A percentile compares a stretch with the other conserved stretches of the same genome.
Conservation (phyloP, 1,140 invertebrate species). For the Panonychus citri region DNA sequence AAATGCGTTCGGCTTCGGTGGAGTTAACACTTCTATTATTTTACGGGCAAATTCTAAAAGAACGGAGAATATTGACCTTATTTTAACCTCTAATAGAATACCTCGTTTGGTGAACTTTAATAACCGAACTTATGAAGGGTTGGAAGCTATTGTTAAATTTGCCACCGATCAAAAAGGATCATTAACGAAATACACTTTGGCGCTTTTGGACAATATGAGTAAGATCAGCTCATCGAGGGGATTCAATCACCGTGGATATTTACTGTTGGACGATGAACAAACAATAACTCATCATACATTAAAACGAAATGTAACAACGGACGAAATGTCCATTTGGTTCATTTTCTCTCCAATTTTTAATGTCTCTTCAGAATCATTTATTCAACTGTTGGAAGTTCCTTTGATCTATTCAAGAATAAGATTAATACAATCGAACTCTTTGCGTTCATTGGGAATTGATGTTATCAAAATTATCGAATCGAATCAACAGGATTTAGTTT, state of each 20-base stretch:
- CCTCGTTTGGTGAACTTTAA: slow-evolving; percentile 21
- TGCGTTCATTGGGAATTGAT: slow-evolving; percentile 45
- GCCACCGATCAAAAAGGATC: slow-evolving; percentile 19
- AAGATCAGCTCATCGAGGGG: not conserved
- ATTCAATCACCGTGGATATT: slow-evolving; percentile 4
- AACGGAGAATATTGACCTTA: not conserved
- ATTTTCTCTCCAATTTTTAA: slow-evolving; percentile 92
- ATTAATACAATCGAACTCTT: no score
- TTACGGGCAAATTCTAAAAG: slow-evolving; percentile 16
- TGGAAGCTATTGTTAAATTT: slow-evolving; percentile 22
- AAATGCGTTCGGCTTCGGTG: slow-evolving; percentile 66
- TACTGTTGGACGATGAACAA: slow-evolving; percentile 3
- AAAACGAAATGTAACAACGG: not conserved
- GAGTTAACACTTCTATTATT: slow-evolving; percentile 59
- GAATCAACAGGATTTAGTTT: not conserved
- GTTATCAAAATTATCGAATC: slow-evolving; percentile 32
- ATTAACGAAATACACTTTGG: slow-evolving; percentile 8
- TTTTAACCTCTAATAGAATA: slow-evolving; percentile 27
- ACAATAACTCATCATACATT: no score
- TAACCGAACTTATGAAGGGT: slow-evolving; percentile 26
- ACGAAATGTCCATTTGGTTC: slow-evolving; percentile 31
- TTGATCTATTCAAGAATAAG: no score
- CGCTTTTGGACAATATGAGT: slow-evolving; percentile 11
- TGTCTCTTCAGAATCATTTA: slow-evolving; percentile 84
- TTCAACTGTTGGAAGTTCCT: slow-evolving; percentile 45